Percentiles rank a stretch among this genome's conserved stretches.
phyloP scores from a whole-genome alignment of 2,113 vertebrate species.

The Eptesicus fuscus region DNA sequence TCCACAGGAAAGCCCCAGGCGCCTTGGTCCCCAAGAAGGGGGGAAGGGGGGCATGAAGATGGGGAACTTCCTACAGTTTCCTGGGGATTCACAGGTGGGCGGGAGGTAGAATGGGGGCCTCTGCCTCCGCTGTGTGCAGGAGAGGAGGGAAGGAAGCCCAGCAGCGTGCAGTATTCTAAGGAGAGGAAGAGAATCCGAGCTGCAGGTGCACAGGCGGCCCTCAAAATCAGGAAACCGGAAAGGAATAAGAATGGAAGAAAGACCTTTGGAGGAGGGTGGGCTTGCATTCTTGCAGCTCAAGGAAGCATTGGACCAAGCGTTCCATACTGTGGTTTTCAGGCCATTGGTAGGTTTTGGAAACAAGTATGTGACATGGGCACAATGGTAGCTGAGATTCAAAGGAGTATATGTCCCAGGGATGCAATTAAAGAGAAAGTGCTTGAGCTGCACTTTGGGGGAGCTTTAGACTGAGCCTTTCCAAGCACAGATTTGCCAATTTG shows the following conservation, averaged over 20 bases:
- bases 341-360: background rate
- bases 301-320: background rate
- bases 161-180: background rate
- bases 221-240: slow-evolving; percentile 28
- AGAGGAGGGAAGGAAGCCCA: background rate
- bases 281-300: background rate
- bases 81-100: background rate
- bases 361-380: background rate
- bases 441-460: background rate
- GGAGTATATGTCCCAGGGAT: background rate
- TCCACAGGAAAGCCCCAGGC: background rate
- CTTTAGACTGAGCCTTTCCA: background rate
- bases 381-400: background rate
- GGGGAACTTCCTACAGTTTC: background rate
- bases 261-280: background rate
- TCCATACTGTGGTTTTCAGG: background rate
- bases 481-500: background rate
- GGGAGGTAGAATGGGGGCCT: background rate
- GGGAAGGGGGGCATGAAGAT: background rate
- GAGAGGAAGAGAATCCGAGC: background rate
- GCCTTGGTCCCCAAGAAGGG: accelerated
- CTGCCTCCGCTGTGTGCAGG: background rate
- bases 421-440: background rate
- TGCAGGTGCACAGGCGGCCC: background rate
- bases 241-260: background rate